phyloP scores from a whole-genome alignment of 2,797 vertebrate species.

The Mormyrus proboscirostris region DNA sequence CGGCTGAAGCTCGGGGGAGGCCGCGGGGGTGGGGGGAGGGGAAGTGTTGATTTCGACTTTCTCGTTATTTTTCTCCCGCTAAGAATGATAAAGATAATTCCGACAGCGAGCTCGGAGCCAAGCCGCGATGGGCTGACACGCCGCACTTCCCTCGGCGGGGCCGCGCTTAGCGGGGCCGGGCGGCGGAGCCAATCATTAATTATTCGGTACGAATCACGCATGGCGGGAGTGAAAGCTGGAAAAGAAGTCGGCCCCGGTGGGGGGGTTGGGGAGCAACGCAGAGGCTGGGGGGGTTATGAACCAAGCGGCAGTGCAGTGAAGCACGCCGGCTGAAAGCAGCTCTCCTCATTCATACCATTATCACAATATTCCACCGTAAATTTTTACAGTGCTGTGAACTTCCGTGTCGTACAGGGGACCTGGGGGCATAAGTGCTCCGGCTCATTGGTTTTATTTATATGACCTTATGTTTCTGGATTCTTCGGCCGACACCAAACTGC shows the following conservation, averaged over 20 bases:
- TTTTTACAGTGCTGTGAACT: neutral
- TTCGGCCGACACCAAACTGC: neutral
- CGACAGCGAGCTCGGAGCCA: conserved; percentile 32
- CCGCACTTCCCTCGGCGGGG: conserved; percentile 29
- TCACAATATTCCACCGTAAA: neutral
- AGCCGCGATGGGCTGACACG: conserved; percentile 22
- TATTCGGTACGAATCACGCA: conserved; percentile 60
- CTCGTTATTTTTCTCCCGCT: conserved; percentile 34
- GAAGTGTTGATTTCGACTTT: conserved; percentile 8
- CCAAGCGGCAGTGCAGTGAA: neutral
- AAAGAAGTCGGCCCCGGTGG: conserved; percentile 47
- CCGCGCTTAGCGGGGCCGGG: conserved; percentile 36
- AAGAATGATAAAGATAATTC: conserved; percentile 36
- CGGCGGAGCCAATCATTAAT: conserved; percentile 54
- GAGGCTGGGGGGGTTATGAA: neutral
- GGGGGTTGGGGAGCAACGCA: conserved; percentile 27
- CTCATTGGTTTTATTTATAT: neutral
- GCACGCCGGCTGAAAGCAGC: neutral
- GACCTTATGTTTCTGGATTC: neutral
- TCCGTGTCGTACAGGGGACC: neutral
- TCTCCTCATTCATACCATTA: neutral
- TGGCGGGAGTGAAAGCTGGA: conserved; percentile 50
- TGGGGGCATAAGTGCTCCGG: neutral
- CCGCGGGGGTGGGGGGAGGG: conserved; percentile 19
- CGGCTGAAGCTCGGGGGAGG: conserved; percentile 27